Conservation (phyloP, 2,888 invertebrate species). For the Aphelenchoides bicaudatus region DNA sequence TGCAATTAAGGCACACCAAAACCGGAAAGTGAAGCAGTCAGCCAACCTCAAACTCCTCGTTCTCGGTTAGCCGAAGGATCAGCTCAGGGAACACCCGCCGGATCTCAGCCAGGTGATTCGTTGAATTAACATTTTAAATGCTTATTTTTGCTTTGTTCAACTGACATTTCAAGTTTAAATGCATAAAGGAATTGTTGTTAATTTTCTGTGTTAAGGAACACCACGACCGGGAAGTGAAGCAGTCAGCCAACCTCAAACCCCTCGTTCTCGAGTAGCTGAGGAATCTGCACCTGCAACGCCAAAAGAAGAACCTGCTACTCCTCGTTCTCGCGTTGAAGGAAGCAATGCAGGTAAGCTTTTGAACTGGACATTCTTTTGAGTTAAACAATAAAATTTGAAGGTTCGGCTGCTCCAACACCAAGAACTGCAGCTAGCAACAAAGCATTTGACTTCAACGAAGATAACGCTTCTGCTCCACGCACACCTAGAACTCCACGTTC, state of each 20-base stretch:
- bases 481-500: too few relatives aligned
- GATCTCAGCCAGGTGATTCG: too few relatives aligned
- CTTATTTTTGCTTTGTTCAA: neutral
- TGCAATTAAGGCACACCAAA: constrained; percentile 23
- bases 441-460: constrained; percentile 43
- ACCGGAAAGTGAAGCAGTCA: constrained; percentile 20
- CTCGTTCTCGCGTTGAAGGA: too few relatives aligned
- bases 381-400: neutral
- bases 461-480: constrained; percentile 18
- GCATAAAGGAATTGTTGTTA: neutral
- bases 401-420: constrained; percentile 21
- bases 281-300: constrained; percentile 25
- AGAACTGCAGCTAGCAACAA: constrained; percentile 29
- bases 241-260: constrained; percentile 26
- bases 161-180: neutral
- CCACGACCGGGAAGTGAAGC: constrained; percentile 19
- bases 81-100: constrained; percentile 27
- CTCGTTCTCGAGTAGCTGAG: constrained; percentile 4
- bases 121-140: neutral
- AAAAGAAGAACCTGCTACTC: too few relatives aligned
- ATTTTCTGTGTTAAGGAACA: constrained; percentile 9
- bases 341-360: neutral
- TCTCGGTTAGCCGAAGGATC: constrained; percentile 4
- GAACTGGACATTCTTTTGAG: neutral
- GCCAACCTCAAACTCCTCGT: constrained; percentile 26